Evolutionary conservation across 2,113 vertebrate species (phyloP), one percentile per base, ranked within the genome.

Genomic region (Periophthalmodon schlosseri): DNA sequence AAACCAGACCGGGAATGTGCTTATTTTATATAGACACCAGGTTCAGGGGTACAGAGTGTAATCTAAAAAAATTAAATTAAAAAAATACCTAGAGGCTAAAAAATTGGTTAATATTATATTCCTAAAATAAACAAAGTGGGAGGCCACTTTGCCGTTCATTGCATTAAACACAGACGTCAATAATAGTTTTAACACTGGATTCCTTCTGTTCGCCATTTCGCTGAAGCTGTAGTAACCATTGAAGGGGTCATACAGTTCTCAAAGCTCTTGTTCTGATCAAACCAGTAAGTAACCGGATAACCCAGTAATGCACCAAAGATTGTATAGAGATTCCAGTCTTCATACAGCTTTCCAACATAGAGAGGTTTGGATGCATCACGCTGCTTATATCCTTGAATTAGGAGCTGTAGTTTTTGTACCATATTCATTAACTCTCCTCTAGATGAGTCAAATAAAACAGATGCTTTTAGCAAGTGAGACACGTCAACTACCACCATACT

Each of bases 211-310:
- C 81, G 83, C 90, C 94, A 96, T 3, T 78, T 87, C 0, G 91
- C 93, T 47, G 11, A 91, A 24, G 86, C 95, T 0, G 90, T 94
- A 60, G 93, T 95, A 33, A 96, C 94, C 24, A 83, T 84, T 69
- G 99, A 93, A 0, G 96, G 96, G 0, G 87, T 94, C 90, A 97
- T 86, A 76, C 97, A 98, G 87, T 97, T 97, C 71, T 95, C 92
- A 44, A 90, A 84, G 21, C 89, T 89, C 13, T 87, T 80, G 21
- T 86, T 86, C 33, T 69, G 15, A 64, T 91, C 73, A 75, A 98
- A 98, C 86, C 95, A 93, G 69, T 99, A 99, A 0, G 90, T 87
- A 0, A 90, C 92, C 0, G 97, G 97, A 82, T 95, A 99, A 66
- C 96, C 96, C 77, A 99, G 81, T 72, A 99, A 92, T 65, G 96